Evolutionary conservation across 1,140 invertebrate genomes (phyloP), one percentile per base, ranked within the genome.

Genomic region (Cherax quadricarinatus): DNA sequence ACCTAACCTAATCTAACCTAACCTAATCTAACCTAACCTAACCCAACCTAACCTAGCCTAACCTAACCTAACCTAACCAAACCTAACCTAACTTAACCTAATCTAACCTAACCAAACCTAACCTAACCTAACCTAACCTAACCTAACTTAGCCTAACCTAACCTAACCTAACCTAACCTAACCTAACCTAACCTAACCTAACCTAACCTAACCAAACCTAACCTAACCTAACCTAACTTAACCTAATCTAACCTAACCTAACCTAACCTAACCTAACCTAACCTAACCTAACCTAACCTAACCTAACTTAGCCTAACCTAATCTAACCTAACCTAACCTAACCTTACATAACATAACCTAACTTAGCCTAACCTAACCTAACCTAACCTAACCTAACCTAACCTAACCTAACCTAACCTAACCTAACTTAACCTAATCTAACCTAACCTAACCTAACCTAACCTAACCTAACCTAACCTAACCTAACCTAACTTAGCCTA

Each of bases 171-270:
- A 4, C 70, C 70, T 73, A 4, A 73, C 70, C 70, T 24, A 2
- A 7, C 70, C 70, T 7, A 3, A 73, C 70, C 70, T 7, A 73
- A 73, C 70, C 70, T 24, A 73, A 73, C 66, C 66, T 12, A 14
- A 70, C 66, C n/a, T 70, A 70, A n/a, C n/a, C n/a, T n/a, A n/a
- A n/a, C n/a, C n/a, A n/a, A n/a, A n/a, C n/a, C n/a, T n/a, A n/a
- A 70, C 12, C 66, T 70, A 70, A 70, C 66, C 66, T 70, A 70
- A 70, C n/a, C n/a, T 70, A 70, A 70, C n/a, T n/a, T n/a, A 70
- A 70, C 66, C 66, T 70, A 70, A 70, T 70, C 66, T n/a, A n/a
- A n/a, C n/a, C n/a, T n/a, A n/a, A n/a, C n/a, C n/a, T n/a, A n/a
- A n/a, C n/a, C n/a, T 14, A 70, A 70, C 66, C n/a, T n/a, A n/a